Evolutionary conservation across 2,888 invertebrate species (phyloP).

Genomic region (Thyatira batis): DNA sequence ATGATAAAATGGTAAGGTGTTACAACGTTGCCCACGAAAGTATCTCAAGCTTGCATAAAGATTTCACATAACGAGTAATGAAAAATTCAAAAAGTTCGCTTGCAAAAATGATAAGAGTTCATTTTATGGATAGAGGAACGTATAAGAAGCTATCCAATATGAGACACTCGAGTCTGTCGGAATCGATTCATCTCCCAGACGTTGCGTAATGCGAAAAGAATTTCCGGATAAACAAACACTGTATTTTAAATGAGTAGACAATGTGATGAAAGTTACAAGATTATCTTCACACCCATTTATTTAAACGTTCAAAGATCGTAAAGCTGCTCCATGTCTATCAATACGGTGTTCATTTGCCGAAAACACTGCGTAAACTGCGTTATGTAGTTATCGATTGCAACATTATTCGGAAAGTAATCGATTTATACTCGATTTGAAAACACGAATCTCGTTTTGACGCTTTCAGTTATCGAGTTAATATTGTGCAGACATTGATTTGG

Average conservation of each 20-base stretch:
- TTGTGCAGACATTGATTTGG: neutral
- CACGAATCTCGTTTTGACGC: neutral
- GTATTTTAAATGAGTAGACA: neutral
- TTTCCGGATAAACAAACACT: neutral
- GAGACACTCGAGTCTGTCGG: neutral
- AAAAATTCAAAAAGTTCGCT: too few species aligned
- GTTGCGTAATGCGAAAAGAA: neutral
- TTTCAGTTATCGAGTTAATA: neutral
- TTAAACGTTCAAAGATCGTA: neutral
- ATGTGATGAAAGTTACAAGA: neutral
- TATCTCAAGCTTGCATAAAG: too few species aligned
- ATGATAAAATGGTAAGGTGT: too few species aligned
- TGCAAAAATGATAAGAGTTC: too few species aligned
- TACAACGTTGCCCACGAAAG: too few species aligned
- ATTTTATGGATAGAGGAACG: too few species aligned
- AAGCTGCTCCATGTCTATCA: constrained; percentile 1
- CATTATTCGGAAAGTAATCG: neutral
- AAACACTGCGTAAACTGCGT: constrained; percentile 1
- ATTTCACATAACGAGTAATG: too few species aligned
- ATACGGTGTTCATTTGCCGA: neutral
- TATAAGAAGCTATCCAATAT: neutral
- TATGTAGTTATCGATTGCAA: constrained; percentile 1
- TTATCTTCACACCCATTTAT: neutral
- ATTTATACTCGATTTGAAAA: neutral
- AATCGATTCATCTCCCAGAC: neutral